Evolutionary conservation across 2,797 vertebrate species (phyloP), one percentile per base, ranked within the genome.

Genomic region (Tapera naevia): DNA sequence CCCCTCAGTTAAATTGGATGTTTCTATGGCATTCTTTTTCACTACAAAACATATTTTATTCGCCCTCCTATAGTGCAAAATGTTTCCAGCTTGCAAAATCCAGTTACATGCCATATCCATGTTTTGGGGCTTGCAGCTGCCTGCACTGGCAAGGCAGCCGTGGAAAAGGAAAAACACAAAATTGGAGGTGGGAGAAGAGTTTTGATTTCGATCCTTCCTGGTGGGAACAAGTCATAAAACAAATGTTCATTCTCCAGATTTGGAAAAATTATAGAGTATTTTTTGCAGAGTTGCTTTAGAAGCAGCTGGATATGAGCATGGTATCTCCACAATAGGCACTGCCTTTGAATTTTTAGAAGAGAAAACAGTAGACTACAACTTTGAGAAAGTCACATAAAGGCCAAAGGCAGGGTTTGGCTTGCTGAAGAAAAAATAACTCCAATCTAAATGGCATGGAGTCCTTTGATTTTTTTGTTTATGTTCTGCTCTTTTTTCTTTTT

Each of bases 311-410:
- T 51, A 39, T 65, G 35, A 89, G 22, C 0, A 2, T 73, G 45
- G 10, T 90, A 64, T 91, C 60, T 67, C 60, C 91, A 85, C 45
- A 71, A 60, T 21, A 89, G 67, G 41, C 57, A 61, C 27, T 76
- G 78, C 60, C 69, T 80, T 82, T 90, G 65, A 85, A 80, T 94
- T 95, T n/a, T 91, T 74, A 74, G 85, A 74, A 67, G 24, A 86
- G 30, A 53, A 90, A 85, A 69, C 24, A 19, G 45, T 57, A 69
- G 89, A 51, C 53, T 89, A 5, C 64, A 69, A 80, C 88, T 88
- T 95, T 93, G 86, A 91, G 56, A 93, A 95, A 95, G 72, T 91
- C 86, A 87, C 54, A 74, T 87, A 71, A 93, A 89, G 78, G 79
- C 91, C 84, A 96, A 88, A 94, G 60, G 60, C 78, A 92, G 17